Base-by-base conservation (phyloP, 2,888 invertebrate genomes). In the Troides helena region DNA sequence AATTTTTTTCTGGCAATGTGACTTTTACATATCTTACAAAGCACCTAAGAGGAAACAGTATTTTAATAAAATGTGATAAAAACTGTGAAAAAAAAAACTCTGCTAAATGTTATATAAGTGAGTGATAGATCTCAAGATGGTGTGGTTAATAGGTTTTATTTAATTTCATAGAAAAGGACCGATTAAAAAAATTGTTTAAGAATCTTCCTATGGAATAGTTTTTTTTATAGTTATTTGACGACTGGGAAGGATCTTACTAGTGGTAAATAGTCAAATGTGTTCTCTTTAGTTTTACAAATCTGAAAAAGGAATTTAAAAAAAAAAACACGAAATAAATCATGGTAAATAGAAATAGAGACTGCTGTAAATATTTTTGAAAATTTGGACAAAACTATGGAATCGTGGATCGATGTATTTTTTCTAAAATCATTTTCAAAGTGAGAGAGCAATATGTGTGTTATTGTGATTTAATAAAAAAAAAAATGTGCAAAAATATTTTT, bases 81-180 rank as follows among this genome's bases (percentile, higher is more conserved):
- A 90, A 86, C 85, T 86, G 85, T 86, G 84, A 88, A 87, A 90
- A 50, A 50, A 84, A 80, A 80, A 84, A 66, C 50, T 46, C 77
- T 77, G 78, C 79, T 80, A 86, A 88, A 77, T 46, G 46, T 67
- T 70, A 63, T 62, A 76, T 77, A 82, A 90, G 90, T 90, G 90
- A 90, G 87, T 88, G 90, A 89, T 87, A 85, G 92, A 92, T 92
- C 92, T 92, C 92, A 92, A 76, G 84, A 84, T 76, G 85, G 86
- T 84, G 87, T 88, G 85, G 83, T 83, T 70, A 74, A 71, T 80
- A 78, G 84, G 82, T 86, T 81, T 84, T 85, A 88, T 87, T 88
- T 86, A 85, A 86, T 82, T 85, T 80, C 81, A 85, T 87, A 87
- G 84, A 76, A 80, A 85, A 79, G 83, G 84, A 88, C 83, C 75